Percentiles rank a stretch among this genome's conserved stretches.
Evolutionary conservation across 2,113 vertebrate species (phyloP).

Genomic region (Carassius gibelio): DNA sequence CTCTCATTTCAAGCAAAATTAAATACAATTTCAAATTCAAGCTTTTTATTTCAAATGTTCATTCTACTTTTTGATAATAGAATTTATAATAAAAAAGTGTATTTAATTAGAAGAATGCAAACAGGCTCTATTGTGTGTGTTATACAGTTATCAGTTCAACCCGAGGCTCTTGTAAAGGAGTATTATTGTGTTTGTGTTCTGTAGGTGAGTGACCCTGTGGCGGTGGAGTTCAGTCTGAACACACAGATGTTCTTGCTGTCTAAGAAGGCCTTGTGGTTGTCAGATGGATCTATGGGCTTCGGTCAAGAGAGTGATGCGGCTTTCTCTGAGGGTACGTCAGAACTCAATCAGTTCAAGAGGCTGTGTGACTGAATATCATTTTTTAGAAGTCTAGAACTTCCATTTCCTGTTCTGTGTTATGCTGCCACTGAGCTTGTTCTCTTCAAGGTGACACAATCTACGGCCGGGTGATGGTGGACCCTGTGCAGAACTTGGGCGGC

Average conservation of each 20-base stretch:
- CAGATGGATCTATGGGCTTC: slow-evolving; percentile 92
- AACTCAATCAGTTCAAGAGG: background rate
- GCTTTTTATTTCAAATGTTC: background rate
- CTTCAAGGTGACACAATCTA: slow-evolving; percentile 86
- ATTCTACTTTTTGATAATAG: background rate
- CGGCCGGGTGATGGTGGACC: slow-evolving; percentile 94
- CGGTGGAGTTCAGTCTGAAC: slow-evolving; percentile 92
- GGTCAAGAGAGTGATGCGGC: slow-evolving; percentile 87
- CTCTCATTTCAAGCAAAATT: background rate
- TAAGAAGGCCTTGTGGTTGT: slow-evolving; percentile 89
- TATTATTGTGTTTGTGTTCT: background rate
- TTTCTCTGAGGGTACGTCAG: slow-evolving; percentile 85
- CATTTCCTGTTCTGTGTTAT: background rate
- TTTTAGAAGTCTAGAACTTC: background rate
- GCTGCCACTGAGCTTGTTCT: background rate
- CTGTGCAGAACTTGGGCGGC: slow-evolving; percentile 92
- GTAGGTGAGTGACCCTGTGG: slow-evolving; percentile 94
- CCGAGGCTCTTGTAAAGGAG: background rate
- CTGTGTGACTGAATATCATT: background rate
- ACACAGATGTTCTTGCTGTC: slow-evolving; percentile 92
- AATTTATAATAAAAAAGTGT: background rate
- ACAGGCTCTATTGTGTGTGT: background rate
- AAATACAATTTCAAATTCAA: background rate
- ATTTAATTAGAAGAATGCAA: background rate
- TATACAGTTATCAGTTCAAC: background rate